These are phyloP conservation scores for Melanotaenia trifasciata DNA, from an alignment of 2,797 vertebrate genomes.

Conservation along the genomic window DNA sequence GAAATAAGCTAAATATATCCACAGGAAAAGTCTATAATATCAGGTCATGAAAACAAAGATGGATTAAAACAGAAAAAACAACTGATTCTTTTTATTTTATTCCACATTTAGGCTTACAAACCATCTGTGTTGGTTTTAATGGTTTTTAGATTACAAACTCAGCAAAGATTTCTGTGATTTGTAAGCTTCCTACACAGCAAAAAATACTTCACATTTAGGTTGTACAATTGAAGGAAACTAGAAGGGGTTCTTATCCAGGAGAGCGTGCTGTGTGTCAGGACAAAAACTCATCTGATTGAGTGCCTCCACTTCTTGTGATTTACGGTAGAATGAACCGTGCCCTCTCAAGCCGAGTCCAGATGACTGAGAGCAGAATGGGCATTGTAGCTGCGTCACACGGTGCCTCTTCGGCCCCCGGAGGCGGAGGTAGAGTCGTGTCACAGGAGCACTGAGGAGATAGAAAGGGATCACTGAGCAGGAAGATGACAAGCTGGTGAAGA, in stretches of 20 bases:
- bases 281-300: conserved; percentile 35
- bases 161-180: conserved; percentile 40
- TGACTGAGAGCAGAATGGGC: conserved; percentile 42
- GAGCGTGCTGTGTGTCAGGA: conserved; percentile 20
- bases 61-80: neutral
- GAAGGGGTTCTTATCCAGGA: conserved; percentile 17
- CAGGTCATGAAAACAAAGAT: neutral
- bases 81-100: neutral
- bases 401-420: conserved; percentile 40
- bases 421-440: conserved; percentile 39
- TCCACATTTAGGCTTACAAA: neutral
- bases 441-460: conserved; percentile 44
- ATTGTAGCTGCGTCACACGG: conserved; percentile 63
- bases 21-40: neutral
- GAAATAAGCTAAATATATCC: neutral
- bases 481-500: conserved; percentile 37
- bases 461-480: conserved; percentile 57
- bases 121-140: neutral
- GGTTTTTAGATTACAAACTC: conserved; percentile 21
- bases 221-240: conserved; percentile 74
- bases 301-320: conserved; percentile 47
- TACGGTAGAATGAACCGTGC: conserved; percentile 52
- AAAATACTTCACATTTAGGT: conserved; percentile 19
- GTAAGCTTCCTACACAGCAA: conserved; percentile 19
- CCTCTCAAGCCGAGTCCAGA: conserved; percentile 51